phyloP scores from a whole-genome alignment of 1,140 invertebrate genomes.

The Drosophila fuyamai region DNA sequence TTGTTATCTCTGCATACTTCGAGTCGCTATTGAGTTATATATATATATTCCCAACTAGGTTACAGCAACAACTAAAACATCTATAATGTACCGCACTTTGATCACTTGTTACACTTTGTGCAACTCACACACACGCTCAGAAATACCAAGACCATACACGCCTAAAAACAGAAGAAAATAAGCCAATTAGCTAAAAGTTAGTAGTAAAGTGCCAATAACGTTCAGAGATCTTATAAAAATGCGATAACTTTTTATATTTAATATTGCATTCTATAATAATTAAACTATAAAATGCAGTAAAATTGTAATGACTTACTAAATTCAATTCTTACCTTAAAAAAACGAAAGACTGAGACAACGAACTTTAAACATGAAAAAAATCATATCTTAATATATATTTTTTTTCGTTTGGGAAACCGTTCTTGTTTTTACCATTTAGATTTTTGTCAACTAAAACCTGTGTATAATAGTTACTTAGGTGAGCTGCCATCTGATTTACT shows the following conservation, averaged over 20 bases:
- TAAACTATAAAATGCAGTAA: background rate
- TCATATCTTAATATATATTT: slow-evolving; percentile 4
- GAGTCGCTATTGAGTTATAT: slow-evolving; percentile 57
- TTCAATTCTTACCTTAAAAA: background rate
- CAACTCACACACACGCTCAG: slow-evolving; percentile 60
- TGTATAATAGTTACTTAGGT: slow-evolving; percentile 24
- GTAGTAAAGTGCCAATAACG: slow-evolving; percentile 1
- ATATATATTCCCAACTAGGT: slow-evolving; percentile 59
- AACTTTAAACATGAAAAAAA: slow-evolving; percentile 48
- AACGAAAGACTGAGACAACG: slow-evolving; percentile 74
- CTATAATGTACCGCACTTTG: slow-evolving; percentile 67
- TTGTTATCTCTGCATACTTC: slow-evolving; percentile 56
- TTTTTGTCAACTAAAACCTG: slow-evolving; percentile 42
- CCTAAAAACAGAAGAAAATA: slow-evolving; percentile 29
- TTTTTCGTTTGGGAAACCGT: slow-evolving; percentile 64
- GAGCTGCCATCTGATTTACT: slow-evolving; percentile 12
- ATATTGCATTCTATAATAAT: too few species aligned
- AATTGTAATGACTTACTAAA: background rate
- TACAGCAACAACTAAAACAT: slow-evolving; percentile 58
- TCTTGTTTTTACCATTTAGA: slow-evolving; percentile 34
- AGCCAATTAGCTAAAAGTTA: slow-evolving; percentile 5
- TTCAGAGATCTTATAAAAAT: background rate
- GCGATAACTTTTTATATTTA: background rate
- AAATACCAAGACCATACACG: slow-evolving; percentile 35
- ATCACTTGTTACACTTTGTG: slow-evolving; percentile 71